Evolutionary conservation across 2,797 vertebrate genomes (phyloP).

Genomic region (Ptychadena robeensis): DNA sequence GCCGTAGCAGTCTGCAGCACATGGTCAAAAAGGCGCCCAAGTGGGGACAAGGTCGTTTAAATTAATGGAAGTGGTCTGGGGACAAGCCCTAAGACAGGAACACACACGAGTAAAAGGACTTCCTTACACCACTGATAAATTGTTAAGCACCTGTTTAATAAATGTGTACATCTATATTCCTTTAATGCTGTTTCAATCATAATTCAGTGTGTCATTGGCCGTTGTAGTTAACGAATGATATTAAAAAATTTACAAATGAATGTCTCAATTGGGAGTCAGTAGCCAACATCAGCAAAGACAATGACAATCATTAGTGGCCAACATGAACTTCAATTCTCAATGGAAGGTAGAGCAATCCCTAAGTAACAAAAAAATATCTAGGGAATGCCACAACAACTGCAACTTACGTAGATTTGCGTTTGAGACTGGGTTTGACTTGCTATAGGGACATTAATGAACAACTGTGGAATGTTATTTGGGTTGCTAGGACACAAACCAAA

Average conservation of each 20-base stretch:
- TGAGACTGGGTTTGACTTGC: conserved; percentile 50
- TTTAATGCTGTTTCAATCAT: background rate
- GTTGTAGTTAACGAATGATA: conserved; percentile 52
- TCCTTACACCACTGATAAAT: background rate
- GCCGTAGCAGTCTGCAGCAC: no score
- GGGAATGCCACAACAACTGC: conserved; percentile 65
- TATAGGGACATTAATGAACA: conserved; percentile 37
- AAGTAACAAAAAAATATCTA: conserved; percentile 61
- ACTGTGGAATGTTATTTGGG: conserved; percentile 43
- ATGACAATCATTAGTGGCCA: conserved; percentile 64
- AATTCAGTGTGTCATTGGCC: conserved; percentile 23
- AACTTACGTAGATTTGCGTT: conserved; percentile 51
- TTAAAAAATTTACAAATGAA: conserved; percentile 66
- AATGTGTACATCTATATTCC: background rate
- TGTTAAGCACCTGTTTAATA: background rate
- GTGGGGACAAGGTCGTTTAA: no score
- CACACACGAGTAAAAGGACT: background rate
- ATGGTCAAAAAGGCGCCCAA: no score
- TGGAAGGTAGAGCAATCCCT: conserved; percentile 61
- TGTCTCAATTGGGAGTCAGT: conserved; percentile 60
- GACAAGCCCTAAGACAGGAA: no score
- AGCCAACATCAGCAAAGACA: conserved; percentile 65
- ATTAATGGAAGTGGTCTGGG: no score
- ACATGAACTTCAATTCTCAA: conserved; percentile 60
- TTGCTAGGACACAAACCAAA: conserved; percentile 41